phyloP scores from a whole-genome alignment of 1,140 invertebrate species.

The Temnothorax longispinosus region DNA sequence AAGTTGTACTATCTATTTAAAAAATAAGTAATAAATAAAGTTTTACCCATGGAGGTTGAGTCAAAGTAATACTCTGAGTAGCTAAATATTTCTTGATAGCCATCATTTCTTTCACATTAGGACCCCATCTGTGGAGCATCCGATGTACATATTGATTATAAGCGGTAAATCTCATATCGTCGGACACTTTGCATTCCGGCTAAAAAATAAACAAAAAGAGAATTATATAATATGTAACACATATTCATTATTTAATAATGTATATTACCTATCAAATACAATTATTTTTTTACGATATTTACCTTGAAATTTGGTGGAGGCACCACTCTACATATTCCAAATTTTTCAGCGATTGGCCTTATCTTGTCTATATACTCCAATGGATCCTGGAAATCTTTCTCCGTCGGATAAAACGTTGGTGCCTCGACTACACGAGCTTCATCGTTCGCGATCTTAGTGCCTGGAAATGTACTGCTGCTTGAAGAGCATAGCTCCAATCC shows the following conservation, averaged over 20 bases:
- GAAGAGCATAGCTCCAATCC: slow-evolving; percentile 80
- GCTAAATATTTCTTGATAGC: slow-evolving; percentile 94
- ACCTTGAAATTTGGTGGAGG: slow-evolving; percentile 95
- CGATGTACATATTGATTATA: slow-evolving; percentile 97
- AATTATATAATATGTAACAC: slow-evolving; percentile 28
- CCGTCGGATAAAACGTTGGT: slow-evolving; percentile 93
- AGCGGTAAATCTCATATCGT: slow-evolving; percentile 94
- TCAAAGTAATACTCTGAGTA: slow-evolving; percentile 91
- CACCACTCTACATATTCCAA: slow-evolving; percentile 95
- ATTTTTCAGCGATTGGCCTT: slow-evolving; percentile 91
- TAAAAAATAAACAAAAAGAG: slow-evolving; percentile 80
- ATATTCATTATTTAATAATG: slow-evolving; percentile 16
- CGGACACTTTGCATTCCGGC: slow-evolving; percentile 94
- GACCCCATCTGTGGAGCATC: slow-evolving; percentile 95
- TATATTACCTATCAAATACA: background rate
- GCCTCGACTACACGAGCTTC: slow-evolving; percentile 91
- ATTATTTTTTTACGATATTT: slow-evolving; percentile 52
- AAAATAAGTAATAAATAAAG: slow-evolving; percentile 24
- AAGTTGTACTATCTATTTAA: slow-evolving; percentile 19
- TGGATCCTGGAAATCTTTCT: slow-evolving; percentile 96
- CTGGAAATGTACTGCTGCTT: slow-evolving; percentile 87
- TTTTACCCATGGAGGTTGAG: slow-evolving; percentile 91
- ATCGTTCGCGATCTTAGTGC: slow-evolving; percentile 81
- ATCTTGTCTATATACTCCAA: slow-evolving; percentile 96
- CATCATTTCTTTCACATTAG: slow-evolving; percentile 94